A percentile compares a stretch with the other conserved stretches of the same genome.
Conservation (phyloP, 1,140 invertebrate species). For the Cylas formicarius region DNA sequence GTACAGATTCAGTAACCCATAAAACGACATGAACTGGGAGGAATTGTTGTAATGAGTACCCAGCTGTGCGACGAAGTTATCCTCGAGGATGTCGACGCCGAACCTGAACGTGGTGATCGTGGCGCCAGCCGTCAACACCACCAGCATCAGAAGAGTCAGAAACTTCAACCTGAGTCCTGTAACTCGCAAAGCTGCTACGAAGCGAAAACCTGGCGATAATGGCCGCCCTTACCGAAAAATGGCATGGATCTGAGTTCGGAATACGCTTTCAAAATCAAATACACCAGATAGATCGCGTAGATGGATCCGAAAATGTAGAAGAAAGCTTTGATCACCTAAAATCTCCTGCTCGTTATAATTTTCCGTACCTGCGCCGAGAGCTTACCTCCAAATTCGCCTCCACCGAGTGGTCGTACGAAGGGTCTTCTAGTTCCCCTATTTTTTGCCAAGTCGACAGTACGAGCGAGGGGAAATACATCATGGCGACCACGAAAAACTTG, state of each 20-base stretch:
- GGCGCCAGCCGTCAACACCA: conserved; percentile 73
- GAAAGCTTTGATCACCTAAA: conserved; percentile 75
- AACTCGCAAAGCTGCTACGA: conserved; percentile 17
- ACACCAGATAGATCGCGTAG: conserved; percentile 79
- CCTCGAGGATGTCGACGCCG: conserved; percentile 81
- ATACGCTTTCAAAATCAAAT: conserved; percentile 82
- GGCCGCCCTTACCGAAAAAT: conserved; percentile 77
- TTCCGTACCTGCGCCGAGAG: conserved; percentile 3
- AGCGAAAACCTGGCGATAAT: background rate
- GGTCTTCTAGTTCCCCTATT: conserved; percentile 81
- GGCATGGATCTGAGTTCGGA: conserved; percentile 93
- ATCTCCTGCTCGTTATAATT: conserved; percentile 30
- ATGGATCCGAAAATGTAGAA: conserved; percentile 79
- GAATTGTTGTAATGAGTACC: conserved; percentile 83
- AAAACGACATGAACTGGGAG: conserved; percentile 90
- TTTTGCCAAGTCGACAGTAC: conserved; percentile 84
- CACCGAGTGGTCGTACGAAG: conserved; percentile 85
- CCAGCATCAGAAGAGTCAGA: conserved; percentile 75
- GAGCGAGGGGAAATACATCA: conserved; percentile 81
- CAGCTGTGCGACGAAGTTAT: conserved; percentile 86
- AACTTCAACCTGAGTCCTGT: conserved; percentile 89
- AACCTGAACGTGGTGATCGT: conserved; percentile 75
- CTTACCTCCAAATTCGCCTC: conserved; percentile 85
- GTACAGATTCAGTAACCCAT: conserved; percentile 93
- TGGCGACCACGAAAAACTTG: conserved; percentile 80